Evolutionary conservation across 1,140 invertebrate genomes (phyloP), one percentile per base, ranked within the genome.

Genomic region (Mesaphorura yosii): DNA sequence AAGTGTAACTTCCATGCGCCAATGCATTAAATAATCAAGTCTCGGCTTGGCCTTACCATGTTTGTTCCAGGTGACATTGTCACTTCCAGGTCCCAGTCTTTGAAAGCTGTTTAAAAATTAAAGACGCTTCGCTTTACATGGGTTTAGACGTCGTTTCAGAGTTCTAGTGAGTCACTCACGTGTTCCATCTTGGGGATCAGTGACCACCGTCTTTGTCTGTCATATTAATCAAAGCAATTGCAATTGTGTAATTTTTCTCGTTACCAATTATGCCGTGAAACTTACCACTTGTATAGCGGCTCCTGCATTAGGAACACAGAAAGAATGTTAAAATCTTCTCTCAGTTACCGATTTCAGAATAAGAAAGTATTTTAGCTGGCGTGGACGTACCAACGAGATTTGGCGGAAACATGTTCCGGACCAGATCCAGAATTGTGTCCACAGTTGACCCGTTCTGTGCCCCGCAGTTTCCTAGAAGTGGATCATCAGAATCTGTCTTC

Each of bases 351-450:
- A n/a, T n/a, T n/a, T n/a, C n/a, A n/a, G n/a, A n/a, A n/a, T n/a
- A n/a, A n/a, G n/a, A n/a, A n/a, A n/a, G n/a, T n/a, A n/a, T n/a
- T n/a, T n/a, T n/a, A n/a, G n/a, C n/a, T n/a, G n/a, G n/a, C n/a
- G n/a, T n/a, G n/a, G 34, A 12, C 12, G 40, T 22, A 12, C 40
- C 81, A 28, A 89, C 76, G 26, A 95, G 74, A 73, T 94, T 95
- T 39, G 86, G 82, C 12, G 90, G 89, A 66, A 94, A 91, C 63
- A 94, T 76, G 66, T 93, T 95, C 69, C 88, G 88, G 73, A 81
- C 68, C 26, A 82, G 66, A 65, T 81, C 79, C 58, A 81, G 68
- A 28, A 82, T 70, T 19, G 79, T 77, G 65, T 81, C 80, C 14
- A 76, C 62, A 5, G 77, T 75, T 31, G 72, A 71, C 20, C 74